Base-by-base conservation (phyloP, 2,888 invertebrate genomes). In the Rhodophaea formosa region DNA sequence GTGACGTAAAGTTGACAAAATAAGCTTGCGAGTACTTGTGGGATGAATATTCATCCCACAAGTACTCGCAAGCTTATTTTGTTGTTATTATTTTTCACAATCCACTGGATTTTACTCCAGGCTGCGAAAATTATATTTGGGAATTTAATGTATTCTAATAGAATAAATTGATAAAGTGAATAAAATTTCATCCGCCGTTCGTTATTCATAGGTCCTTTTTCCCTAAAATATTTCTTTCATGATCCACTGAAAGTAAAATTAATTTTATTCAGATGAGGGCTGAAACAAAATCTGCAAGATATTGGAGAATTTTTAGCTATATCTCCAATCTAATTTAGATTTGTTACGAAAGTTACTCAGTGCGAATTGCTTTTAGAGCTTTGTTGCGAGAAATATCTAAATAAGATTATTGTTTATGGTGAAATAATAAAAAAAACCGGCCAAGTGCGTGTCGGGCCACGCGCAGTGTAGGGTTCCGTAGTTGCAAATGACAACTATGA, bases 141-240 rank as follows among this genome's bases (percentile, higher is more conserved):
- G 67, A 63, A 65, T 71, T 71, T 62, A 56, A 61, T 65, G 52
- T 61, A 71, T 71, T 73, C 59, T 68, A 70, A 70, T 68, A 69
- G 60, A 72, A 51, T 51, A 35, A 35, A 69, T 71, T 69, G 64
- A 69, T 65, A 69, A 67, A 76, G 72, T 62, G 71, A 68, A 72
- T 72, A 75, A 80, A 80, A 39, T 39, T 39, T 39, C 39, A 39
- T 39, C 39, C 39, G 59, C 60, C 65, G 69, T 66, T 64, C 70
- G 72, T 73, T 74, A 79, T 79, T 73, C 72, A 74, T 64, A 69
- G 61, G 63, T 23, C 66, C 69, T 74, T 78, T 64, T 62, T 54
- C 61, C 66, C 65, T 65, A 58, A 73, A 74, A 72, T 70, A 66
- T 75, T 76, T 68, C 69, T 72, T 75, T 74, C 69, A 69, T 68